Conservation (phyloP, 1,140 invertebrate species). For the Phocides pigmalion region DNA sequence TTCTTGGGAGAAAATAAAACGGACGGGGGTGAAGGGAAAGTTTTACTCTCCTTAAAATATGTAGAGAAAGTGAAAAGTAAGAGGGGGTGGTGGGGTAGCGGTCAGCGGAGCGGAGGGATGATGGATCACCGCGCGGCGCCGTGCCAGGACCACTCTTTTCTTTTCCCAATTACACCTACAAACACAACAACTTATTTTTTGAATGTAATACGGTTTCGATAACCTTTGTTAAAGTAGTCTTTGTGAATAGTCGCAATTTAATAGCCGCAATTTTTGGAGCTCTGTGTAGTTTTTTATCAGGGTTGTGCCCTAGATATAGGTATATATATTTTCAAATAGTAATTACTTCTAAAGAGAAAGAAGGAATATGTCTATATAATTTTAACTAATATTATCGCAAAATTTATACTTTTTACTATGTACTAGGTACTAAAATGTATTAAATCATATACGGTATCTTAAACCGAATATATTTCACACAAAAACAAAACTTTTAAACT, state of each 20-base stretch:
- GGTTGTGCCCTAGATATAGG: too few species aligned
- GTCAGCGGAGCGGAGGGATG: slow-evolving; percentile 73
- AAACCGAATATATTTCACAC: too few species aligned
- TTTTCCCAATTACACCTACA: slow-evolving; percentile 77
- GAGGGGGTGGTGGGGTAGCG: slow-evolving; percentile 66
- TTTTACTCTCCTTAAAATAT: slow-evolving; percentile 82
- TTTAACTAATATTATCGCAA: too few species aligned
- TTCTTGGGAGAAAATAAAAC: slow-evolving; percentile 64
- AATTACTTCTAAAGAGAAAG: too few species aligned
- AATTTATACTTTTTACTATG: too few species aligned
- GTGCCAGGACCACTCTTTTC: slow-evolving; percentile 62
- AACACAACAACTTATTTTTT: slow-evolving; percentile 60
- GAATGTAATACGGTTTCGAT: slow-evolving; percentile 14
- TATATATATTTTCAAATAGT: too few species aligned
- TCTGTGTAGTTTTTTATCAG: too few species aligned
- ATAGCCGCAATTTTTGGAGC: not conserved
- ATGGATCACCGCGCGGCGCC: slow-evolving; percentile 73
- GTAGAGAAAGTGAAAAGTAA: slow-evolving; percentile 84
- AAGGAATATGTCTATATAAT: too few species aligned
- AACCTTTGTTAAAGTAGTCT: slow-evolving; percentile 8
- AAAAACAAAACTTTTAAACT: too few species aligned
- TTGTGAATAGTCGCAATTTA: slow-evolving; percentile 2
- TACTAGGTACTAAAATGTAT: too few species aligned
- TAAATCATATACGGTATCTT: too few species aligned
- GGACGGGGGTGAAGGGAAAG: slow-evolving; percentile 65